Percentiles rank a stretch among this genome's conserved stretches.
Conservation (phyloP, 2,797 vertebrate species). For the Tenualosa thibaudeaui region DNA sequence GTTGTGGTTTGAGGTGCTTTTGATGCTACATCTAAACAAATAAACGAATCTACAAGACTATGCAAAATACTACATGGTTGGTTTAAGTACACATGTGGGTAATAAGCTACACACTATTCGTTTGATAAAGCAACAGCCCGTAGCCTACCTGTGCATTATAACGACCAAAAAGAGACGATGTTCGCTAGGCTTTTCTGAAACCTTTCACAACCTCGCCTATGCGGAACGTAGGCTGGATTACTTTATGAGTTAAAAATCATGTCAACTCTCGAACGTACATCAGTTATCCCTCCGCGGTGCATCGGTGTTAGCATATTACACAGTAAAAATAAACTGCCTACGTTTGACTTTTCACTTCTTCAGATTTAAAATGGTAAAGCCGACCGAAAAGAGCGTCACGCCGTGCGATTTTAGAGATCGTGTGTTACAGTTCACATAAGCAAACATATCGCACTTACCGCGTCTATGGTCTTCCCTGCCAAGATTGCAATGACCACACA, state of each 20-base stretch:
- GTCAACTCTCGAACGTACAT: neutral
- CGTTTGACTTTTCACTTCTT: neutral
- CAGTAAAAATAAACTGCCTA: neutral
- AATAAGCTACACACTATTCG: neutral
- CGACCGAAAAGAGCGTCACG: neutral
- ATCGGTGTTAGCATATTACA: neutral
- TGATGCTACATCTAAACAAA: neutral
- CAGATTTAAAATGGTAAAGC: neutral
- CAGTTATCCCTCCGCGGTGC: neutral
- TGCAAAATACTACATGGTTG: neutral
- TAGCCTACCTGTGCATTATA: constrained; percentile 7
- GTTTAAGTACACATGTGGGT: neutral
- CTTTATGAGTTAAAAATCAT: neutral
- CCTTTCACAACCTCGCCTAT: neutral
- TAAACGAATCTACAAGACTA: neutral
- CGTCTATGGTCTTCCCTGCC: constrained; percentile 57
- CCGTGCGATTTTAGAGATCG: neutral
- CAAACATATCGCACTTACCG: constrained; percentile 68
- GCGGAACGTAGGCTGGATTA: neutral
- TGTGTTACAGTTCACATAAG: neutral
- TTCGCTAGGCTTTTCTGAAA: neutral
- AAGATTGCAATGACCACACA: constrained; percentile 57
- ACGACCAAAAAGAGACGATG: neutral
- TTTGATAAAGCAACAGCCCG: neutral
- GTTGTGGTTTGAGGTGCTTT: neutral